Conservation (phyloP, 2,888 invertebrate species). For the Tinea pellionella region DNA sequence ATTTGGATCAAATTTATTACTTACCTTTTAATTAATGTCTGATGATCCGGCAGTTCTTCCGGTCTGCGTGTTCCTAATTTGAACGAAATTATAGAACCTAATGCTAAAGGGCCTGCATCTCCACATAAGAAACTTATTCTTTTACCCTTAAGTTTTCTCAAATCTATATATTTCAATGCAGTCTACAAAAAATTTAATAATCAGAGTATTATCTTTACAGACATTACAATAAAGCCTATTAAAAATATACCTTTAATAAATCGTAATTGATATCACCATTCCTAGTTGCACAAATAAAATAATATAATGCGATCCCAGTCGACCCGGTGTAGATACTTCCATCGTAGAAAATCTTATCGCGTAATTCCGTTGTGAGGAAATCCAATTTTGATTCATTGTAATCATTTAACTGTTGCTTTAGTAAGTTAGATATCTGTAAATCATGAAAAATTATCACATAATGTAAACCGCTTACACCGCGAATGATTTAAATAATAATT, state of each 20-base stretch:
- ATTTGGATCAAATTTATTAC: too few relatives aligned
- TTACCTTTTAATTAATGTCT: constrained; percentile 62
- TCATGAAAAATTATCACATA: background rate
- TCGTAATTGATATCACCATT: constrained; percentile 27
- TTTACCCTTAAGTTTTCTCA: constrained; percentile 38
- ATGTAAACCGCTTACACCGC: background rate
- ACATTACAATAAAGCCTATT: too few relatives aligned
- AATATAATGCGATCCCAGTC: constrained; percentile 76
- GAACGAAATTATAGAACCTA: constrained; percentile 76
- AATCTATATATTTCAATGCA: constrained; percentile 37
- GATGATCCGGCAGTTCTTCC: constrained; percentile 54
- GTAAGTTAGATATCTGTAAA: constrained; percentile 3
- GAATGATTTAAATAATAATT: too few relatives aligned
- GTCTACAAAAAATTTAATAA: constrained; percentile 28
- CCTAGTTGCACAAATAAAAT: constrained; percentile 34
- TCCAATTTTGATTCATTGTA: constrained; percentile 50
- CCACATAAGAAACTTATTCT: constrained; percentile 81
- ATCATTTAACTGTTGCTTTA: constrained; percentile 7
- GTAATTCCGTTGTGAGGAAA: constrained; percentile 45
- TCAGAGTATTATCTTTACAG: too few relatives aligned
- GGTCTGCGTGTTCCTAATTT: constrained; percentile 50
- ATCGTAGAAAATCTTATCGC: constrained; percentile 62
- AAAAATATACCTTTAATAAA: constrained; percentile 29
- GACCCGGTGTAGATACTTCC: constrained; percentile 81
- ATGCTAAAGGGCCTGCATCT: constrained; percentile 81